phyloP scores from a whole-genome alignment of 2,113 vertebrate genomes.

The Callipepla squamata region DNA sequence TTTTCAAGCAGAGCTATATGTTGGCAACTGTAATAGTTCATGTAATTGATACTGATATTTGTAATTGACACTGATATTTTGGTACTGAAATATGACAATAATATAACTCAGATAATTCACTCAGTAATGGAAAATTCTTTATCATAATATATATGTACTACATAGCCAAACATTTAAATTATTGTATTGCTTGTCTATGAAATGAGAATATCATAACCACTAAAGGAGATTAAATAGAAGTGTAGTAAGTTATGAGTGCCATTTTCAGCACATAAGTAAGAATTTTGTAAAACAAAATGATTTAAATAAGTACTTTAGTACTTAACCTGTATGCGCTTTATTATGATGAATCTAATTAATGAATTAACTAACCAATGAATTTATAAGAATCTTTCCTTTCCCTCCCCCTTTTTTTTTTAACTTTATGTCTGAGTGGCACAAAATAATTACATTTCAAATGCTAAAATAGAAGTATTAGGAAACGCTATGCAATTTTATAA shows the following conservation, averaged over 20 bases:
- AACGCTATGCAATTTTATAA: background rate
- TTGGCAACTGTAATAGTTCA: background rate
- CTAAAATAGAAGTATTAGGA: too few relatives aligned
- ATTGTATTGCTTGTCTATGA: accelerated
- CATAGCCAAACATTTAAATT: background rate
- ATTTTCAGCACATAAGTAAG: background rate
- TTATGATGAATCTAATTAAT: background rate
- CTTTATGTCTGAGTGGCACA: too few relatives aligned
- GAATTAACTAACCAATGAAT: background rate
- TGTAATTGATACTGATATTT: background rate
- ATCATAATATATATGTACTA: background rate
- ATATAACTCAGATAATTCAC: background rate
- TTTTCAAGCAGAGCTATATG: background rate
- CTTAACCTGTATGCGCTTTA: background rate
- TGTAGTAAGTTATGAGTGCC: background rate
- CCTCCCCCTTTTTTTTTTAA: too few relatives aligned
- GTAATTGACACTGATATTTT: background rate
- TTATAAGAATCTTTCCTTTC: background rate
- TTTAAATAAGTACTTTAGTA: background rate
- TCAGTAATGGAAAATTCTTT: background rate
- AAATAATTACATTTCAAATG: too few relatives aligned
- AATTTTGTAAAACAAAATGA: background rate
- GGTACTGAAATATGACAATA: background rate
- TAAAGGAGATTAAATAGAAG: background rate
- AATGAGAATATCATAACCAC: background rate